Percentiles rank a stretch among this genome's conserved stretches.
These are phyloP conservation scores for Arrhopalites spinosus DNA, from an alignment of 2,888 invertebrate genomes.

Conservation along the genomic window DNA sequence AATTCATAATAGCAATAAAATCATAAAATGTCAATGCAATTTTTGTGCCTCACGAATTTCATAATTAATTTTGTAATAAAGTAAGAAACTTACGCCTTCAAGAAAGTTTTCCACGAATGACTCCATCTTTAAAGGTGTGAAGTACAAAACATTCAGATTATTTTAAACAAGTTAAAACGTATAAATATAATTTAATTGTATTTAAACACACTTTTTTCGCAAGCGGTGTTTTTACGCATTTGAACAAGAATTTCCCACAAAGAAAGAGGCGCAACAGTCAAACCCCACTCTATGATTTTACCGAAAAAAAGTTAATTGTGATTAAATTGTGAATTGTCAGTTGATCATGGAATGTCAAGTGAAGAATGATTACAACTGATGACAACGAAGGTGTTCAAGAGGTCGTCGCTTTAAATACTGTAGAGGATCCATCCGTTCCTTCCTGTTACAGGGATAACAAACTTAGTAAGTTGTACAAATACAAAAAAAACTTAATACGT, in stretches of 20 bases:
- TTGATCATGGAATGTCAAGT: no score
- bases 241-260: no score
- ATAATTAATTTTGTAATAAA: neutral
- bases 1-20: neutral
- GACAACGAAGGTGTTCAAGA: no score
- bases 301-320: no score
- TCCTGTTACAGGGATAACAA: slow-evolving; percentile 1
- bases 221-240: no score
- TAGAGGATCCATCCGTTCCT: neutral
- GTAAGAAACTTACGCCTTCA: neutral
- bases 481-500: neutral
- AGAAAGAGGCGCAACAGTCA: no score
- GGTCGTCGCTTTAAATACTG: neutral
- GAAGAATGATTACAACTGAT: neutral
- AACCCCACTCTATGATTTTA: no score
- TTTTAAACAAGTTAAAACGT: neutral
- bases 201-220: no score
- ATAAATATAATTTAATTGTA: no score
- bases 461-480: slow-evolving; percentile 11
- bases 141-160: neutral
- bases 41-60: no score
- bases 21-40: neutral
- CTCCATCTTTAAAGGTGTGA: neutral
- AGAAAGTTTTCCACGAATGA: slow-evolving; percentile 3
- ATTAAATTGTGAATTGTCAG: no score